These are phyloP conservation scores for Athrips mouffetella DNA, from an alignment of 2,888 invertebrate species.

Conservation along the genomic window DNA sequence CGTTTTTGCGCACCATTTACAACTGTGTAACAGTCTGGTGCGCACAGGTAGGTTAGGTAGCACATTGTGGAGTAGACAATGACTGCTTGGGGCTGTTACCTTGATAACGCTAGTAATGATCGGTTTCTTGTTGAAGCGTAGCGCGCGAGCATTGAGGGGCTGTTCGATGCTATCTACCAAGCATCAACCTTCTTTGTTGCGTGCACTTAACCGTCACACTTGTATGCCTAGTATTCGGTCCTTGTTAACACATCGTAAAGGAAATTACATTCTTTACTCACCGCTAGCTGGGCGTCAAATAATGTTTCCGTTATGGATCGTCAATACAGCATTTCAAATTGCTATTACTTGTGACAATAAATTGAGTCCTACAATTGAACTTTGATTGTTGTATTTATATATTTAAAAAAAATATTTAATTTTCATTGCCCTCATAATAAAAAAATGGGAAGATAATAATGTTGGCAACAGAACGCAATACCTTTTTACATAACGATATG, in stretches of 20 bases:
- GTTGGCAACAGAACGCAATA: not conserved
- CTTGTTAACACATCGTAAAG: conserved; percentile 77
- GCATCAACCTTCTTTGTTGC: conserved; percentile 53
- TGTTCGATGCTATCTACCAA: conserved; percentile 64
- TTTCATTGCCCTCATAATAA: not conserved
- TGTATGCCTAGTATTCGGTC: conserved; percentile 51
- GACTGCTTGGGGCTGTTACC: conserved; percentile 27
- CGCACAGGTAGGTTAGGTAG: conserved; percentile 29
- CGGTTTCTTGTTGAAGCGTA: conserved; percentile 43
- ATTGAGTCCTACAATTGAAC: not conserved
- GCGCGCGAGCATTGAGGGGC: conserved; percentile 42
- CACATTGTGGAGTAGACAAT: conserved; percentile 25
- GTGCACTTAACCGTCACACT: conserved; percentile 73
- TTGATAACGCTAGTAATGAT: conserved; percentile 19
- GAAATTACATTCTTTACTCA: conserved; percentile 74
- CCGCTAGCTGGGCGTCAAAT: conserved; percentile 56
- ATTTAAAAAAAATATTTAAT: not conserved
- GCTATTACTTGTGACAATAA: conserved; percentile 48
- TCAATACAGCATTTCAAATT: conserved; percentile 63
- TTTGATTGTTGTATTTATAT: not conserved
- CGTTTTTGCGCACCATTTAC: conserved; percentile 13
- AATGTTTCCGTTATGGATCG: conserved; percentile 69
- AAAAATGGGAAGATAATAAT: not conserved
- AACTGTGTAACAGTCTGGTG: conserved; percentile 25
- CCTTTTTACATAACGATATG: conserved; percentile 29